phyloP scores from a whole-genome alignment of 2,113 vertebrate genomes.

The Xenopus tropicalis region UCB_Xtro_10.0 CM004446.2:115296001-115296500 shows the following conservation, averaged over 20 bases:
- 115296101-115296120: neutral
- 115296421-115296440: no score
- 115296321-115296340: no score
- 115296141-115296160: constrained; percentile 8
- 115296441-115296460: no score
- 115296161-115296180: constrained; percentile 16
- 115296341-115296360: neutral
- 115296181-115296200: constrained; percentile 12
- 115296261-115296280: no score
- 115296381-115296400: no score
- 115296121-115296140: neutral
- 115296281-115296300: neutral
- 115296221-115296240: neutral
- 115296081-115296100: neutral
- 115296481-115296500: no score
- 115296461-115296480: no score
- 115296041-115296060: constrained; percentile 6
- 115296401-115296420: no score
- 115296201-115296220: constrained; percentile 12
- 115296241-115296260: neutral
- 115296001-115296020: neutral
- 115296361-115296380: no score
- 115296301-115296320: no score
- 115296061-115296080: constrained; percentile 12
- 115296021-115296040: neutral